Evolutionary conservation across 2,113 vertebrate genomes (phyloP), one percentile per base, ranked within the genome.

Genomic region (Oncorhynchus tshawytscha): DNA sequence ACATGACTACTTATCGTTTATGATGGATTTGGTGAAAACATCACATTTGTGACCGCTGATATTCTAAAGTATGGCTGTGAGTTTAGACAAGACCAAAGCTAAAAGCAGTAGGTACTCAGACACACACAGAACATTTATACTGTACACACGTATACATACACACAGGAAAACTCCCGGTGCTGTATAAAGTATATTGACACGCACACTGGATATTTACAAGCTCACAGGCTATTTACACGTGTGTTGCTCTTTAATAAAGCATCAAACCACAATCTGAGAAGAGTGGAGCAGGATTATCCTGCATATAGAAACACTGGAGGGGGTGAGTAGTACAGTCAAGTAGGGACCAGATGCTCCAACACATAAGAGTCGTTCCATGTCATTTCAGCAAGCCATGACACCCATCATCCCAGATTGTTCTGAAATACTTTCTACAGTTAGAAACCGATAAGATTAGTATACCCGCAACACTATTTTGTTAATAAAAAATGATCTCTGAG

Each of bases 1-100:
- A 81, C 77, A 20, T 39, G 29, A 34, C 16, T 20, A 27, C 29
- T 68, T 68, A 20, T n/a, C 20, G 78, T 72, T 70, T 80, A 77
- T 31, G 1, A 84, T 81, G 74, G 70, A 20, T 73, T 66, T 49
- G 1, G 76, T 76, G 85, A 86, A 78, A 87, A 88, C 59, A 15
- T 66, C 71, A 86, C 88, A 88, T 18, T 91, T 82, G 86, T 86
- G 89, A 91, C 76, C 0, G 76, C 86, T 86, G 86, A 85, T 83
- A 29, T 89, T 22, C 11, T 45, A 45, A 9, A 45, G 39, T 45
- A 81, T 74, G 70, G 39, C 45, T 87, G 82, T 79, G 84, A 82
- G 74, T 54, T 85, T 83, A 80, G 64, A 70, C 75, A 86, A 88
- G 78, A 89, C 82, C 80, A 81, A 20, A 45, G 39, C 39, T 45